A percentile compares a stretch with the other conserved stretches of the same genome.
These are phyloP conservation scores for Rhopalosiphum maidis DNA, from an alignment of 1,140 invertebrate genomes.

Conservation along the genomic window DNA sequence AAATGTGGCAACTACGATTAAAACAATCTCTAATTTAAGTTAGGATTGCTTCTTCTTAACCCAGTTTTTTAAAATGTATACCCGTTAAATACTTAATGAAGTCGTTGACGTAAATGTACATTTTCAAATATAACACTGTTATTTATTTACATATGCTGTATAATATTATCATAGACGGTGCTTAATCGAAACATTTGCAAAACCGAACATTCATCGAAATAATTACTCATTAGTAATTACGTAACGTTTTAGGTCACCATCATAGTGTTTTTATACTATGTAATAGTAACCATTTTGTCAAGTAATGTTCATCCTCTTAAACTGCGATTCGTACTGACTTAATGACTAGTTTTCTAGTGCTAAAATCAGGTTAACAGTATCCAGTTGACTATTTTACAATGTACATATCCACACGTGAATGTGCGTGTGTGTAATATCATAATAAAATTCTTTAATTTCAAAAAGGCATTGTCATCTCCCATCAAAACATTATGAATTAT, in stretches of 20 bases:
- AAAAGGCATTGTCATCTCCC: not conserved
- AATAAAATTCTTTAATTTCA: not conserved
- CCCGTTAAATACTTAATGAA: not conserved
- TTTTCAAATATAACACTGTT: not conserved
- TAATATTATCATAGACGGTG: not conserved
- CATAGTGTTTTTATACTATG: not conserved
- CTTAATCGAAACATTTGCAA: not conserved
- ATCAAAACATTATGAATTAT: not conserved
- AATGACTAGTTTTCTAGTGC: not conserved
- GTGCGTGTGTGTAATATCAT: not conserved
- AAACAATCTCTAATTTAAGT: not conserved
- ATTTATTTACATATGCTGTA: not conserved
- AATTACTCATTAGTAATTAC: not conserved
- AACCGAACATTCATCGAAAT: not conserved
- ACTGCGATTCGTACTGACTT: not conserved
- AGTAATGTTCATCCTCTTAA: not conserved
- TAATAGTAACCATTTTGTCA: not conserved
- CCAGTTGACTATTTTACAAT: not conserved
- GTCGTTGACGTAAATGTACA: not conserved
- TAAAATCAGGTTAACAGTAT: slow-evolving; percentile 22
- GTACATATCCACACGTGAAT: not conserved
- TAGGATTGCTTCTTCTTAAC: not conserved
- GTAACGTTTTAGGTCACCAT: not conserved
- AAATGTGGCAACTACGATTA: not conserved
- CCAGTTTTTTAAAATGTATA: not conserved